Conservation (phyloP, 2,113 vertebrate genomes). For the Catharus bicknelli region DNA sequence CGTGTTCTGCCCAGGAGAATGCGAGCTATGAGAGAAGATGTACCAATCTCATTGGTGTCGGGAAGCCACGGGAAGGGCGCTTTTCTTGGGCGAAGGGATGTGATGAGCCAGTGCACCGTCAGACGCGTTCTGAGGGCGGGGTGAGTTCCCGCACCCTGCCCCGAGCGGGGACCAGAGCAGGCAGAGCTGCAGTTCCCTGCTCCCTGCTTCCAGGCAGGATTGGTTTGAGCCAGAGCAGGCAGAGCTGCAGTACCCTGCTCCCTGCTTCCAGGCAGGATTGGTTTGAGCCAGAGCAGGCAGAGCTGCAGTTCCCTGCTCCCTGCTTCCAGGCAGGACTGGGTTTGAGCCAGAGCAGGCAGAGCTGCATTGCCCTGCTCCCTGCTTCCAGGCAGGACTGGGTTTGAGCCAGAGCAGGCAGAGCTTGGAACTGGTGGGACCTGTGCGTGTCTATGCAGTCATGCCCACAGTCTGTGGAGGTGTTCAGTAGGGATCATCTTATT, state of each 20-base stretch:
- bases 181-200: neutral
- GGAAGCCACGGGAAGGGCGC: neutral
- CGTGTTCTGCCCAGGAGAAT: neutral
- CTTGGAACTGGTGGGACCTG: neutral
- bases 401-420: neutral
- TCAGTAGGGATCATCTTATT: neutral
- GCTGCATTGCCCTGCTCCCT: neutral
- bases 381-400: no score
- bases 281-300: neutral
- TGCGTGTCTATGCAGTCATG: neutral
- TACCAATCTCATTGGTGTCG: no score
- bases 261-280: no score
- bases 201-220: no score
- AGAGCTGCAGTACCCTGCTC: neutral
- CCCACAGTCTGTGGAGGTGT: neutral
- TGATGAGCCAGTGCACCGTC: accelerated
- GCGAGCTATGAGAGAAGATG: neutral
- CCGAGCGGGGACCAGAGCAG: accelerated
- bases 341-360: neutral
- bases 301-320: neutral
- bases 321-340: no score
- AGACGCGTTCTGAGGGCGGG: neutral
- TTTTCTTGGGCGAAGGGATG: neutral
- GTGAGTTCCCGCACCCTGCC: accelerated
- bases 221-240: no score